phyloP scores from a whole-genome alignment of 2,888 invertebrate genomes.

The Nymphalis c-album region DNA sequence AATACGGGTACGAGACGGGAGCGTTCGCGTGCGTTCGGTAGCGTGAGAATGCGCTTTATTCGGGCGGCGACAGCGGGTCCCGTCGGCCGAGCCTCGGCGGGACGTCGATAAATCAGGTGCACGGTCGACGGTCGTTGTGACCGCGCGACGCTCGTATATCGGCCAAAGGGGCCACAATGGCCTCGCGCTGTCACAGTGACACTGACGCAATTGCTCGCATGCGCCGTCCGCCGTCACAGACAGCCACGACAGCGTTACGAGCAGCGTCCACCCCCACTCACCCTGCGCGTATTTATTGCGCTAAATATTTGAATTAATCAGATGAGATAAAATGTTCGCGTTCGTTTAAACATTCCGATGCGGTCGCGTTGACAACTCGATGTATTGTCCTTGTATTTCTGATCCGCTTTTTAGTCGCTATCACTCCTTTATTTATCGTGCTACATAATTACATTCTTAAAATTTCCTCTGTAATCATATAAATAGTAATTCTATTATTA shows the following conservation, averaged over 20 bases:
- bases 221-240: constrained; percentile 56
- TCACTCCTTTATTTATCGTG: constrained; percentile 56
- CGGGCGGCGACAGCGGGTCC: constrained; percentile 70
- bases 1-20: constrained; percentile 72
- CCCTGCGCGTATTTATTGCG: constrained; percentile 72
- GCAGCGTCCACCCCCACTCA: constrained; percentile 50
- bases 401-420: constrained; percentile 67
- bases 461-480: constrained; percentile 9
- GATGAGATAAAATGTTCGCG: constrained; percentile 77
- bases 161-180: constrained; percentile 71
- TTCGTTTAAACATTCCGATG: constrained; percentile 77
- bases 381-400: constrained; percentile 76
- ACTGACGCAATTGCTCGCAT: constrained; percentile 75
- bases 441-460: constrained; percentile 37
- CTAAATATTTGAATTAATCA: constrained; percentile 82
- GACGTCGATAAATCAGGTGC: constrained; percentile 78
- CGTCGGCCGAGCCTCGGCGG: constrained; percentile 51
- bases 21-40: constrained; percentile 79
- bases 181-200: constrained; percentile 68
- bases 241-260: constrained; percentile 50
- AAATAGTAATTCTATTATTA: not conserved
- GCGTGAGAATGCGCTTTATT: constrained; percentile 81
- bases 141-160: constrained; percentile 62
- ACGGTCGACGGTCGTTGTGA: constrained; percentile 52
- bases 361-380: constrained; percentile 78